Evolutionary conservation across 2,797 vertebrate species (phyloP).

Genomic region (Sebastes cheni): DNA sequence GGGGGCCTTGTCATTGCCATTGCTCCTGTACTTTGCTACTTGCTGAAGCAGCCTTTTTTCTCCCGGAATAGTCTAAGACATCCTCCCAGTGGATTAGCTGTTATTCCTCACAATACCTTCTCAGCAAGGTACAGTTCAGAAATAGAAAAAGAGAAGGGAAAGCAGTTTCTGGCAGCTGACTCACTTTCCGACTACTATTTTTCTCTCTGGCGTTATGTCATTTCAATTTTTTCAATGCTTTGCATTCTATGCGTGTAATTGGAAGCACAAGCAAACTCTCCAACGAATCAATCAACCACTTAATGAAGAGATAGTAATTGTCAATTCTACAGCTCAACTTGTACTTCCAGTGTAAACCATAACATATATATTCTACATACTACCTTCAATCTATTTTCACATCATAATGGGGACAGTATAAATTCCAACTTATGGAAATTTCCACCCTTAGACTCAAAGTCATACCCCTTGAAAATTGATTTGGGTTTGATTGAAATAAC

Average conservation of each 20-base stretch:
- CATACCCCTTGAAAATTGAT: neutral
- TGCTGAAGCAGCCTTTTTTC: slow-evolving; percentile 78
- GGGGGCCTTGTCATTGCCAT: slow-evolving; percentile 64
- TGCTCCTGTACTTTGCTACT: slow-evolving; percentile 70
- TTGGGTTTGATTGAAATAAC: neutral
- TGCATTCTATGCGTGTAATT: slow-evolving; percentile 22
- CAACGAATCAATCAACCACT: slow-evolving; percentile 29
- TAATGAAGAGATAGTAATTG: slow-evolving; percentile 2
- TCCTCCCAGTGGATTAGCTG: slow-evolving; percentile 72
- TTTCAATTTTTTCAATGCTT: slow-evolving; percentile 12
- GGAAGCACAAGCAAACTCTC: slow-evolving; percentile 19
- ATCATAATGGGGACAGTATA: neutral
- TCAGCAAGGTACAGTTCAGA: slow-evolving; percentile 48
- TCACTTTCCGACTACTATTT: slow-evolving; percentile 48
- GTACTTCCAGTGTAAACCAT: neutral
- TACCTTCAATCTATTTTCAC: neutral
- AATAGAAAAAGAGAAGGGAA: slow-evolving; percentile 32
- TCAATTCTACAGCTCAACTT: neutral
- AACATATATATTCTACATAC: neutral
- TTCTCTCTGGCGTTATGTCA: slow-evolving; percentile 35
- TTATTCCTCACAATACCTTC: slow-evolving; percentile 52
- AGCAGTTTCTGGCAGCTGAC: slow-evolving; percentile 49
- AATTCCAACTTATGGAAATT: neutral
- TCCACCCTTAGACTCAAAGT: neutral
- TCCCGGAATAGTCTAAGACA: slow-evolving; percentile 64